A percentile compares a stretch with the other conserved stretches of the same genome.
Conservation (phyloP, 2,888 invertebrate genomes). For the Torymus aiolomorphi region DNA sequence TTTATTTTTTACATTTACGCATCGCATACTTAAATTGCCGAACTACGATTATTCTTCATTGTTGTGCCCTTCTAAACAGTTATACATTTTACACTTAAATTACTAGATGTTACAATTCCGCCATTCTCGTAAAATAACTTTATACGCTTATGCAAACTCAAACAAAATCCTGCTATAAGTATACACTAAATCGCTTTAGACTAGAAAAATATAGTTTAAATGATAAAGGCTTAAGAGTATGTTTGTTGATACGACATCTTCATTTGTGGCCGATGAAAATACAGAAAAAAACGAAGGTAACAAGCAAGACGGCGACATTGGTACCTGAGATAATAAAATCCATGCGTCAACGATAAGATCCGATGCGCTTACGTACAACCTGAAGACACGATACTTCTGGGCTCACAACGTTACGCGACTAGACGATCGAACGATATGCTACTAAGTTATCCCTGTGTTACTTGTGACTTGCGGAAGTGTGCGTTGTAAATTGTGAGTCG, state of each 20-base stretch:
- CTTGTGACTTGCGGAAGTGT: conserved; percentile 4
- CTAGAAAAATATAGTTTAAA: no score
- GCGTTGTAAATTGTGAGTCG: background rate
- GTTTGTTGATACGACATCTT: no score
- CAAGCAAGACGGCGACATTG: conserved; percentile 29
- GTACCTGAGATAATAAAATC: conserved; percentile 54
- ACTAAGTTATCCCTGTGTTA: background rate
- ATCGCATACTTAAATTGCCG: background rate
- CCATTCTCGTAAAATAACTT: background rate
- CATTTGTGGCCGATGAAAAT: no score
- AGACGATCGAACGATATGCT: conserved; percentile 29
- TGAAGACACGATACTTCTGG: conserved; percentile 6
- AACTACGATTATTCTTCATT: background rate
- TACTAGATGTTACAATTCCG: background rate
- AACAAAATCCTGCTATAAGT: no score
- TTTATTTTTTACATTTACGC: no score
- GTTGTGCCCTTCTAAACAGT: conserved; percentile 6
- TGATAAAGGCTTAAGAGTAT: no score
- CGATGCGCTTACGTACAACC: background rate
- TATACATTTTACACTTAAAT: background rate
- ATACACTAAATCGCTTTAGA: no score
- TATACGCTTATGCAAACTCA: background rate
- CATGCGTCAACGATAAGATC: conserved; percentile 47
- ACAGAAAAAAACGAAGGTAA: conserved; percentile 14
- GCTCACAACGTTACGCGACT: background rate